Evolutionary conservation across 2,113 vertebrate species (phyloP), one percentile per base, ranked within the genome.

Genomic region (Holacanthus passer): DNA sequence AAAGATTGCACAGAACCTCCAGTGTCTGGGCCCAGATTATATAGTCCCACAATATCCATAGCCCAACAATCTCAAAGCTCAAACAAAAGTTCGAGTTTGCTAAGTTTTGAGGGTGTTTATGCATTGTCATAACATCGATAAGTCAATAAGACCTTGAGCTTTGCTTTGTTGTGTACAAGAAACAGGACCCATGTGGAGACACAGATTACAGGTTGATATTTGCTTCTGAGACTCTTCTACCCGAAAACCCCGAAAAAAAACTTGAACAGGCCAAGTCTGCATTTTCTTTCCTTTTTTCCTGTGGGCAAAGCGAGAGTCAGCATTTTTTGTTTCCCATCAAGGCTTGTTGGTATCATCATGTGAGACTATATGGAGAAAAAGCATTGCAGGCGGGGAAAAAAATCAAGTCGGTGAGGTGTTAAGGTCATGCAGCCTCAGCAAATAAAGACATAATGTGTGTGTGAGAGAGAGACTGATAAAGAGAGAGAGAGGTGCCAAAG

Each of bases 401-500:
- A 67, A 78, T 79, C 66, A 81, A 90, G 64, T 74, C n/a, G 35
- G 71, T 64, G 85, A 88, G 79, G 76, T 77, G 85, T 84, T 90
- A 70, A 89, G 86, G 89, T 91, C 90, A 81, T 90, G 90, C 88
- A 89, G 78, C 59, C 86, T 92, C 87, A 93, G 88, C 89, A 87
- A 92, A 89, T 92, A 92, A 90, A 91, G 87, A 88, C 82, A 79
- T 87, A 87, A 83, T 84, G 82, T 81, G 77, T 71, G 58, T 29
- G 62, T 45, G 62, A 45, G 88, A 83, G 72, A 85, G 79, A 82
- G 77, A 82, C 81, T 59, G 88, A 90, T 86, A 85, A 85, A 89
- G 77, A 73, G 64, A 66, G 73, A 60, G 73, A 79, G 81, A 79
- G 68, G 81, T 87, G 80, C 64, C 14, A 43, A 65, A 89, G 67